phyloP scores from a whole-genome alignment of 2,113 vertebrate genomes.

The Strigops habroptila region DNA sequence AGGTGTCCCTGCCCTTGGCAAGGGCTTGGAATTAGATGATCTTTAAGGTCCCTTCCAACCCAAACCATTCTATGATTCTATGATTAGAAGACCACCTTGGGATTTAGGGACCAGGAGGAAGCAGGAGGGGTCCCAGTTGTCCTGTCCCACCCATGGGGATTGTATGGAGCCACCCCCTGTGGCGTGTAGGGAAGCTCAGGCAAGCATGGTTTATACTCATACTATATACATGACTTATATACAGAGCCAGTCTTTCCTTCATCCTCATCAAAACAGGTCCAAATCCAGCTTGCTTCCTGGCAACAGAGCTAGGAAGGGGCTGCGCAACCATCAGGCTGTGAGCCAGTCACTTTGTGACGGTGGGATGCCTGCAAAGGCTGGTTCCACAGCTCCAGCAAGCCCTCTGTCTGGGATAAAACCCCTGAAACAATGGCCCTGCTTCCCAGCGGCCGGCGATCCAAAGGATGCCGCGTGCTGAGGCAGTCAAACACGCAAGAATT shows the following conservation, averaged over 20 bases:
- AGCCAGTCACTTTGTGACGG: neutral
- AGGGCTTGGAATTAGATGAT: neutral
- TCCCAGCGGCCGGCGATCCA: neutral
- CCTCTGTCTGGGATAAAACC: neutral
- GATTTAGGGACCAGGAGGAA: neutral
- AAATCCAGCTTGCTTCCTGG: neutral
- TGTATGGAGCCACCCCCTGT: neutral
- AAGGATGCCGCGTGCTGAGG: neutral
- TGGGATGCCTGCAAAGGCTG: neutral
- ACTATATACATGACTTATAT: neutral
- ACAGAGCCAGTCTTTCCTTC: neutral
- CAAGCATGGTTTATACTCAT: accelerated
- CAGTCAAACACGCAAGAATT: neutral
- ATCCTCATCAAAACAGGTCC: neutral
- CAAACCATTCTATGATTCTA: neutral
- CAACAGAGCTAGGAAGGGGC: neutral
- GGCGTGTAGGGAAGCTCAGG: accelerated
- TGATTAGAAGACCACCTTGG: neutral
- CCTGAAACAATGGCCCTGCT: neutral
- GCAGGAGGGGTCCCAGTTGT: accelerated
- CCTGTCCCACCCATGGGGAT: neutral
- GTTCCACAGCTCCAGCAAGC: neutral
- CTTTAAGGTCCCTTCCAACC: neutral
- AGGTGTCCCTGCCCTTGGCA: neutral
- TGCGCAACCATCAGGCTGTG: neutral